These are phyloP conservation scores for Elysia crispata DNA, from an alignment of 2,888 invertebrate species.

Conservation along the genomic window DNA sequence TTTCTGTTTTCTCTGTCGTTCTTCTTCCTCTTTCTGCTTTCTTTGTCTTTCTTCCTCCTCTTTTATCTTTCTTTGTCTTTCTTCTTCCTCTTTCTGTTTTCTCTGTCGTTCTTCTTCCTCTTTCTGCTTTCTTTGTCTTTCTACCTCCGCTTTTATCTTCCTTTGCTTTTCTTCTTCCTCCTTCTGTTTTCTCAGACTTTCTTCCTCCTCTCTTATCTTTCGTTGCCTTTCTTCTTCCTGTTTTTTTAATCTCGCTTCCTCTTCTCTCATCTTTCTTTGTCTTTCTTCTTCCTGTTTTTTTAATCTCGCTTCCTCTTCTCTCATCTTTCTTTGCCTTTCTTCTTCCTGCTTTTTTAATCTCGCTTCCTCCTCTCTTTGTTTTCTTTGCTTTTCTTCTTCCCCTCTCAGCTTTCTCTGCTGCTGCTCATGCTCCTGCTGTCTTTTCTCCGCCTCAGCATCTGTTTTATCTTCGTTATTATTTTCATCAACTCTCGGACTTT, in stretches of 20 bases:
- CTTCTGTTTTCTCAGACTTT: neutral
- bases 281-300: neutral
- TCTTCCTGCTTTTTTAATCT: conserved; percentile 5
- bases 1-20: conserved; percentile 21
- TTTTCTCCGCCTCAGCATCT: neutral
- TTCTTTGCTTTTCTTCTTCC: neutral
- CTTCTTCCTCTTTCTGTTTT: conserved; percentile 35
- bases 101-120: conserved; percentile 6
- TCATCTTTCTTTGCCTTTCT: neutral
- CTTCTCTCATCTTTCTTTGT: neutral
- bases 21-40: conserved; percentile 15
- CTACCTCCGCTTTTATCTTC: neutral
- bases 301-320: neutral
- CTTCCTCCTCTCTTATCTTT: neutral
- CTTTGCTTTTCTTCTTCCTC: neutral
- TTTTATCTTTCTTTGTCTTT: conserved; percentile 2
- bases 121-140: neutral
- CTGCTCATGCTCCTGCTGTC: neutral
- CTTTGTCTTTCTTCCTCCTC: conserved; percentile 21
- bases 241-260: neutral
- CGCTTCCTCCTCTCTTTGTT: neutral
- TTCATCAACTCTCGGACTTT: neutral
- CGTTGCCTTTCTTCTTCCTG: neutral
- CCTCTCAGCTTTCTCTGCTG: neutral
- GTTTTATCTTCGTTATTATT: neutral